Base-by-base conservation (phyloP, 2,113 vertebrate genomes). In the Chaetorhynchus papuensis region DNA sequence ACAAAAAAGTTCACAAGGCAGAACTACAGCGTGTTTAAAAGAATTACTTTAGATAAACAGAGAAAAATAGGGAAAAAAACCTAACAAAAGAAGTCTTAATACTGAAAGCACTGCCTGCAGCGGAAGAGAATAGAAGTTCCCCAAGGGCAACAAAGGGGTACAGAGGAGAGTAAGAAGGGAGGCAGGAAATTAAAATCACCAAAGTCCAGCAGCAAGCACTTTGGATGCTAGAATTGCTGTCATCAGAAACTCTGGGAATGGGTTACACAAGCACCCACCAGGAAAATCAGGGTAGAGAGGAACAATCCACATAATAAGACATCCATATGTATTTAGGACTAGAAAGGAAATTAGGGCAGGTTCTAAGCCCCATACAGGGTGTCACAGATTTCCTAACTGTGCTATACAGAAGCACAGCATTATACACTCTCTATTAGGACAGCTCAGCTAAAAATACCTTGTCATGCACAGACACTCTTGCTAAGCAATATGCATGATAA, bases 371-470 rank as follows among this genome's bases (percentile, higher is more conserved):
- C 39, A 30, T 7, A 24, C 9, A 66, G 61, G n/a, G 61, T 0
- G 0, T 20, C 82, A 54, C 33, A 68, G 44, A 74, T 83, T 74
- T 83, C 68, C 23, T 28, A 74, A 50, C 54, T 14, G 49, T 5
- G 8, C 68, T 37, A 8, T 9, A 50, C 22, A 76, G 45, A 86
- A 74, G 33, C 1, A 1, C 44, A 60, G 44, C 3, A 0, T 10
- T 33, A 22, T 39, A 35, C 1, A 2, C 61, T 31, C 15, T 44
- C 56, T 83, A 54, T 21, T 49, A 70, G 13, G 44, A n/a, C 68
- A 81, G n/a, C n/a, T 75, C 70, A 84, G 57, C 83, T 75, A 79
- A 83, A 94, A 95, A 92, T 44, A 61, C 28, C 33, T 35, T 37
- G 41, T 70, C 37, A 7, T 1, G 10, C 78, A 56, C 59, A 83